Base-by-base conservation (phyloP, 2,113 vertebrate species). In the Cynoglossus semilaevis region DNA sequence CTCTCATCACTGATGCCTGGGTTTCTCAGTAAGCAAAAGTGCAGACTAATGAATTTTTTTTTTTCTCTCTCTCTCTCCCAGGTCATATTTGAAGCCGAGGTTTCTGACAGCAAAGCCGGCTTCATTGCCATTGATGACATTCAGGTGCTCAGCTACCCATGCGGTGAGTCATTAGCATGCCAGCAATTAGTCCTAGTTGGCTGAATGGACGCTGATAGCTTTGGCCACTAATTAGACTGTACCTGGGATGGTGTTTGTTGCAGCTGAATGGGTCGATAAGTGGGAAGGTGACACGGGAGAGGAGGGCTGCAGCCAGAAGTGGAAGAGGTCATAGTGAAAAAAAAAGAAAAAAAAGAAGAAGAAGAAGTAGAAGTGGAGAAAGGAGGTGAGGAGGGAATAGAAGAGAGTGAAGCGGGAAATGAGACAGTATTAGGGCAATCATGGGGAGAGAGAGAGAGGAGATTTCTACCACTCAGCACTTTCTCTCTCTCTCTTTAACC, bases 71-170 rank as follows among this genome's bases (percentile, higher is more conserved):
- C 10, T 63, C 2, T 57, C 36, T 87, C 86, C 76, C 90, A 99
- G 97, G 96, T 99, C 84, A 96, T 99, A 89, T 99, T 99, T 86
- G 97, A 99, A 90, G 96, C 96, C 5, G 94, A 96, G 85, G 93
- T 97, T 73, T 94, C 94, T 62, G 93, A 92, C 84, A 92, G 93
- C 63, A 95, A 95, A 90, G 91, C 85, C 53, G 96, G 95, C 79
- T 99, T 95, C 87, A 95, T 99, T 76, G 96, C 95, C 86, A 94
- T 99, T 66, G 96, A 99, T 88, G 95, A 99, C 87, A 94, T 99
- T 84, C 96, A 99, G 89, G 97, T 99, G 67, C 82, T 99, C 83
- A 99, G 96, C 86, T 99, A 99, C 81, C 97, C 97, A 53, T 99
- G 97, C 70, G 96, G 97, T 99, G 91, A 94, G 96, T 93, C 79